These are phyloP conservation scores for Tamandua tetradactyla DNA, from an alignment of 2,797 vertebrate species.

Conservation along the genomic window DNA sequence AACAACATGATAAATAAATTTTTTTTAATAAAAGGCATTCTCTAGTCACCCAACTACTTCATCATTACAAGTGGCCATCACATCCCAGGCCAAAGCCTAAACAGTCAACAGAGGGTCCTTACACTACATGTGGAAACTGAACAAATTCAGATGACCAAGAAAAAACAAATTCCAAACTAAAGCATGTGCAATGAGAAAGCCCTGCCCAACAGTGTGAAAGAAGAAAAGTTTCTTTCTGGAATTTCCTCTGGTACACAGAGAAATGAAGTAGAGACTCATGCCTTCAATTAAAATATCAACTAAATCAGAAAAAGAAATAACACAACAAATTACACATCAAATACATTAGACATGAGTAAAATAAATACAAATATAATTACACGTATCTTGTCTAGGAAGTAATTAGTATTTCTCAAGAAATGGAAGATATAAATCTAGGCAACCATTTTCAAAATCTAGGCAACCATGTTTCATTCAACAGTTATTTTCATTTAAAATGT, in stretches of 20 bases:
- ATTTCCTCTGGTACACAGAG: background rate
- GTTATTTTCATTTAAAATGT: conserved; percentile 53
- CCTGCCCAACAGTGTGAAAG: background rate
- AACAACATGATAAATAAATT: background rate
- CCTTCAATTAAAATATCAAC: conserved; percentile 31
- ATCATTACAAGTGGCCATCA: background rate
- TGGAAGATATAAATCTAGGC: background rate
- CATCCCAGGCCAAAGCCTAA: background rate
- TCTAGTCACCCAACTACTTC: background rate
- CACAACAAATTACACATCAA: background rate
- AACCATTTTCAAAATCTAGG: conserved; percentile 44
- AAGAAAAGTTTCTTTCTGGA: background rate
- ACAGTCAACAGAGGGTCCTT: background rate
- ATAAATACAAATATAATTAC: background rate
- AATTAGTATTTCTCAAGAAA: conserved; percentile 7
- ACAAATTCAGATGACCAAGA: background rate
- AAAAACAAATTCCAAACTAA: background rate
- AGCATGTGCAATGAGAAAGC: background rate
- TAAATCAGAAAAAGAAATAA: background rate
- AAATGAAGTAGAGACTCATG: background rate
- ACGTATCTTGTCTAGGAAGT: background rate
- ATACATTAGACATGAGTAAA: background rate
- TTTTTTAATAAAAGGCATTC: conserved; percentile 28
- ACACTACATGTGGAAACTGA: background rate
- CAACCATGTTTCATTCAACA: background rate